phyloP scores from a whole-genome alignment of 2,113 vertebrate genomes.

The Pungitius pungitius region DNA sequence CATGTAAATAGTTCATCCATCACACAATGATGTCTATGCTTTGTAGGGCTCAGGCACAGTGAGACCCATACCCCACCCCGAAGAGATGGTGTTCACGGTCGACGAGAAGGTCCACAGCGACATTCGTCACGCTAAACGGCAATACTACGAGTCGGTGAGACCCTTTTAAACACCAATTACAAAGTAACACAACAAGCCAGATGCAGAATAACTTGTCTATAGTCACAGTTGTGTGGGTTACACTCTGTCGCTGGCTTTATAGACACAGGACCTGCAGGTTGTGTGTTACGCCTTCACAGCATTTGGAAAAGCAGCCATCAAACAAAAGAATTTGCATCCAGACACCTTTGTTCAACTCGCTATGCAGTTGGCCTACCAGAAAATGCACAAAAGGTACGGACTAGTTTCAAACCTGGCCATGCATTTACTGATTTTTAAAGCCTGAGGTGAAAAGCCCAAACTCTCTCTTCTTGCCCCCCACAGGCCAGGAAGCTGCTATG shows the following conservation, averaged over 20 bases:
- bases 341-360: conserved; percentile 94
- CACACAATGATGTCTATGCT: neutral
- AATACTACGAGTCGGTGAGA: conserved; percentile 85
- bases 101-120: conserved; percentile 82
- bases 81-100: conserved; percentile 91
- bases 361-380: conserved; percentile 91
- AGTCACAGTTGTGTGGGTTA: neutral
- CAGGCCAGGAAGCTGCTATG: conserved; percentile 93
- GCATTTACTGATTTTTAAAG: neutral
- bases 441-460: neutral
- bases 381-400: conserved; percentile 84
- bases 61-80: conserved; percentile 82
- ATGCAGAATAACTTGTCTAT: neutral
- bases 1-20: neutral
- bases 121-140: conserved; percentile 83
- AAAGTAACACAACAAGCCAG: neutral
- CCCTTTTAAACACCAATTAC: neutral
- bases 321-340: conserved; percentile 87
- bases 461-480: conserved; percentile 9
- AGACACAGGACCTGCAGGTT: conserved; percentile 88
- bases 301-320: conserved; percentile 90
- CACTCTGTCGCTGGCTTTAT: conserved; percentile 21
- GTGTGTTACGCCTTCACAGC: conserved; percentile 85
- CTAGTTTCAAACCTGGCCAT: neutral
- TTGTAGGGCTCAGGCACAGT: conserved; percentile 85